Conservation (phyloP, 2,888 invertebrate species). For the Encarsia formosa region DNA sequence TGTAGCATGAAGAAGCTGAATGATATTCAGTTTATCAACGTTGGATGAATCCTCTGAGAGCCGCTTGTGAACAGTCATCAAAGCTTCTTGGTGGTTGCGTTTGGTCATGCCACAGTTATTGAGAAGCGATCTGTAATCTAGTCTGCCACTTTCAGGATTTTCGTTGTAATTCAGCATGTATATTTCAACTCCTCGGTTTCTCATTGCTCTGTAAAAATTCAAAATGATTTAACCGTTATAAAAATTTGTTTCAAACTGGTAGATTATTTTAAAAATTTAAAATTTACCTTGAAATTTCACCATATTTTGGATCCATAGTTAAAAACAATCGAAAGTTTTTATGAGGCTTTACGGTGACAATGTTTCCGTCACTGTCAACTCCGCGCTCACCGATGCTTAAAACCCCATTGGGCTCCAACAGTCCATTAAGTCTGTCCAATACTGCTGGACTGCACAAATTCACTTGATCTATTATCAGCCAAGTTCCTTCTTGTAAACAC, state of each 20-base stretch:
- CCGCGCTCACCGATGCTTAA: conserved; percentile 90
- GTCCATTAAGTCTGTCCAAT: conserved; percentile 89
- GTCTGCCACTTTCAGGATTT: conserved; percentile 30
- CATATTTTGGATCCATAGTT: conserved; percentile 90
- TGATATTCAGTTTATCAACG: conserved; percentile 56
- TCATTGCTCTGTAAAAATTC: conserved; percentile 74
- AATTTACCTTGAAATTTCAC: conserved; percentile 83
- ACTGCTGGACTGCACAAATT: conserved; percentile 96
- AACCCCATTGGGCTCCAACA: conserved; percentile 89
- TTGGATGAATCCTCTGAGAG: conserved; percentile 45
- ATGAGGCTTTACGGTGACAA: conserved; percentile 77
- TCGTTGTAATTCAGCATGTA: conserved; percentile 52
- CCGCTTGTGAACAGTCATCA: conserved; percentile 54
- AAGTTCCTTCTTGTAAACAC: conserved; percentile 76
- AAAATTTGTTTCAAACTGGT: neutral
- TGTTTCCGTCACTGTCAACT: conserved; percentile 64
- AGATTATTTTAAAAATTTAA: neutral
- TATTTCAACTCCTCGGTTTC: conserved; percentile 95
- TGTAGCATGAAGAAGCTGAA: conserved; percentile 64
- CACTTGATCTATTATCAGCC: conserved; percentile 86
- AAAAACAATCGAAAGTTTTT: conserved; percentile 89
- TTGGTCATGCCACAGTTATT: conserved; percentile 52
- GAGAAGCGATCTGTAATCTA: conserved; percentile 57
- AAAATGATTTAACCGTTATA: neutral
- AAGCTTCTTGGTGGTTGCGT: conserved; percentile 48